Conservation (phyloP, 2,797 vertebrate genomes). For the Acrossocheilus fasciatus region DNA sequence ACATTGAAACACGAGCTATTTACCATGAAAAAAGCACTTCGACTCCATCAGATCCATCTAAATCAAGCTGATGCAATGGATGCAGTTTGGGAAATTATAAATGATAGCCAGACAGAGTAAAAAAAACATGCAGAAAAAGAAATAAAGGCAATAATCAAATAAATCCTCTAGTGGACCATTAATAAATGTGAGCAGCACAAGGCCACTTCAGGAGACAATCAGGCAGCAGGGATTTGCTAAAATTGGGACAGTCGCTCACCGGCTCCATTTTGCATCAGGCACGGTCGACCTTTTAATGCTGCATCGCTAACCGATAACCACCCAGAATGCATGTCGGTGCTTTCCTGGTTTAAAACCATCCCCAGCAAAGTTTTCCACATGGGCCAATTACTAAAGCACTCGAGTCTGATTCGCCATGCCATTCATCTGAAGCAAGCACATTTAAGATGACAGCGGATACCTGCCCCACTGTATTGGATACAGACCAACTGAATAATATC, state of each 20-base stretch:
- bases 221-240: conserved; percentile 75
- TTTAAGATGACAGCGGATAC: conserved; percentile 57
- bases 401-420: conserved; percentile 59
- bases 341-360: conserved; percentile 68
- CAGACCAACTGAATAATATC: conserved; percentile 25
- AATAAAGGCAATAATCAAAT: conserved; percentile 80
- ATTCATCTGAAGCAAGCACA: conserved; percentile 58
- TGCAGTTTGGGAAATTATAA: conserved; percentile 75
- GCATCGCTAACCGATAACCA: conserved; percentile 71
- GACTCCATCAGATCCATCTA: conserved; percentile 71
- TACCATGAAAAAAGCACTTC: conserved; percentile 70
- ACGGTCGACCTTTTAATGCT: conserved; percentile 79
- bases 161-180: conserved; percentile 73
- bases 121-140: conserved; percentile 68
- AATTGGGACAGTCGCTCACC: conserved; percentile 73
- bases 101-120: conserved; percentile 70
- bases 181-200: conserved; percentile 75
- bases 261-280: conserved; percentile 70
- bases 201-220: conserved; percentile 82
- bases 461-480: conserved; percentile 3
- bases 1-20: conserved; percentile 78
- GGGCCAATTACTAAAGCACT: conserved; percentile 64
- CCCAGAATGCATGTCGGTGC: conserved; percentile 65
- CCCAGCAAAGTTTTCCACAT: conserved; percentile 69
- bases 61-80: conserved; percentile 70